These are phyloP conservation scores for Borostomias antarcticus DNA, from an alignment of 2,797 vertebrate species.

Conservation along the genomic window DNA sequence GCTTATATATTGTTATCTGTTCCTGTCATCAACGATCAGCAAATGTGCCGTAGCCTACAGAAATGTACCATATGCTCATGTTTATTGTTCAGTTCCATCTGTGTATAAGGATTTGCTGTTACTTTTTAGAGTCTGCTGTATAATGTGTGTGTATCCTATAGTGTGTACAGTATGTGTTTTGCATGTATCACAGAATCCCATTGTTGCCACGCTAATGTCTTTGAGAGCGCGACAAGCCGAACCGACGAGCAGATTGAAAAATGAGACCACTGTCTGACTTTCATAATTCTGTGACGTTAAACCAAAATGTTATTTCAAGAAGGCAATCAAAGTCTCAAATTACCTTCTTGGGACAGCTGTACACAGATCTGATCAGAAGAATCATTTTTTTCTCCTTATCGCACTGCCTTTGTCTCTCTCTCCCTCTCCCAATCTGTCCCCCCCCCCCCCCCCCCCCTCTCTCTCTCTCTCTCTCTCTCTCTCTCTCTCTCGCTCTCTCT, in stretches of 20 bases:
- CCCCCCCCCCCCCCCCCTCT: too few relatives aligned
- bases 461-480: constrained; percentile 29
- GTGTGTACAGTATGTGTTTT: too few relatives aligned
- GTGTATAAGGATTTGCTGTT: not conserved
- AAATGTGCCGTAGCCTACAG: too few relatives aligned
- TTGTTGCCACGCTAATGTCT: constrained; percentile 55
- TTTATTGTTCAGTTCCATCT: too few relatives aligned
- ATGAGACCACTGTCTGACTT: constrained; percentile 43
- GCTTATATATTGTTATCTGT: too few relatives aligned
- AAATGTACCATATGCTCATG: too few relatives aligned
- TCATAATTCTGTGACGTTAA: constrained; percentile 65
- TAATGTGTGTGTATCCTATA: constrained; percentile 27
- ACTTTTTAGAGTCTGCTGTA: not conserved
- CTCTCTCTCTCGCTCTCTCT: constrained; percentile 45
- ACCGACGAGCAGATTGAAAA: constrained; percentile 59
- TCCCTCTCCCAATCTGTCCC: too few relatives aligned
- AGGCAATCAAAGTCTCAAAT: constrained; percentile 73
- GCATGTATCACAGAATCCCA: constrained; percentile 53
- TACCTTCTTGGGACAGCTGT: constrained; percentile 59
- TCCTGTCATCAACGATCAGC: too few relatives aligned
- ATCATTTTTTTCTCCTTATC: too few relatives aligned
- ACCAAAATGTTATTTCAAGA: constrained; percentile 67
- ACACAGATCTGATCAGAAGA: constrained; percentile 59
- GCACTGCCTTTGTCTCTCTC: too few relatives aligned
- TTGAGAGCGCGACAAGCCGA: constrained; percentile 52